phyloP scores from a whole-genome alignment of 1,140 invertebrate species.

The Euschistus heros region DNA sequence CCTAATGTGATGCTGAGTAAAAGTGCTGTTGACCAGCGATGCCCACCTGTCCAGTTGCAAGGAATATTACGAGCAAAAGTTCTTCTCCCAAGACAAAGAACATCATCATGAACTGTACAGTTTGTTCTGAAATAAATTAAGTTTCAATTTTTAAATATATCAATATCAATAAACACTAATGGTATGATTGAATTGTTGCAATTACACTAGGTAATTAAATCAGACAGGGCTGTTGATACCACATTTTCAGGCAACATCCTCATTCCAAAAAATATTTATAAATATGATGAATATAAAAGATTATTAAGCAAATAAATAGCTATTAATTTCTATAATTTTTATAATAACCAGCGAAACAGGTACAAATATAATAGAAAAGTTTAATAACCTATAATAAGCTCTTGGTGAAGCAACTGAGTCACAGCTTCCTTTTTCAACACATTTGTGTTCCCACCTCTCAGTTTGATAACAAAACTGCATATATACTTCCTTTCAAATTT shows the following conservation, averaged over 20 bases:
- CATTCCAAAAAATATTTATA: no score
- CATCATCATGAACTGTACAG: conserved; percentile 76
- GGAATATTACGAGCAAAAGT: conserved; percentile 76
- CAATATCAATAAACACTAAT: no score
- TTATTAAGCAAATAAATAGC: no score
- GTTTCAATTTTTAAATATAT: no score
- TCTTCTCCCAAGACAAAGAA: conserved; percentile 80
- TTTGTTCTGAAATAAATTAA: conserved; percentile 54
- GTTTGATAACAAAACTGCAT: conserved; percentile 96
- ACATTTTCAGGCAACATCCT: no score
- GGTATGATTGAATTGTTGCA: no score
- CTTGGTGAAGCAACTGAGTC: conserved; percentile 65
- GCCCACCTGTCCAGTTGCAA: conserved; percentile 96
- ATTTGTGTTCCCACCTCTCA: conserved; percentile 75
- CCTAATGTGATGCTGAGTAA: conserved; percentile 86
- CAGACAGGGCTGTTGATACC: no score
- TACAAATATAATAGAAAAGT: conserved; percentile 17
- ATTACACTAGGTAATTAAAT: no score
- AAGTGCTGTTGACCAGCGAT: conserved; percentile 91
- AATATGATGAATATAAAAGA: no score
- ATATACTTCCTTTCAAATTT: conserved; percentile 57
- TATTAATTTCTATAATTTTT: no score
- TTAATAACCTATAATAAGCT: conserved; percentile 49
- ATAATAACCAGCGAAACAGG: no score
- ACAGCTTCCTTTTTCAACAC: conserved; percentile 70